Evolutionary conservation across 2,888 invertebrate species (phyloP), one percentile per base, ranked within the genome.

Genomic region (Neoaliturus tenellus): DNA sequence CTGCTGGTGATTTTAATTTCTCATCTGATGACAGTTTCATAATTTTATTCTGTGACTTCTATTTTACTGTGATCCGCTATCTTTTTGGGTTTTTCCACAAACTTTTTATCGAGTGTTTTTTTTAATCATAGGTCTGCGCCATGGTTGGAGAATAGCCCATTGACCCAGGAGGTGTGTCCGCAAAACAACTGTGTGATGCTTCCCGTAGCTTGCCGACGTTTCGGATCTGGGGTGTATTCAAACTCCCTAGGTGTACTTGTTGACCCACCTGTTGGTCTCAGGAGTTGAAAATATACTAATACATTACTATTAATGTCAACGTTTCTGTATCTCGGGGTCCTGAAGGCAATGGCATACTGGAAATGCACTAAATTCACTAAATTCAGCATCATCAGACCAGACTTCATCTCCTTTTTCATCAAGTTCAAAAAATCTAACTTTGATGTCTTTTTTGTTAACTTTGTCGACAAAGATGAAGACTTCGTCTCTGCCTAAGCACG

Each of bases 361-460:
- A 8, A 62, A 17, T 62, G 62, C 1, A 62, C 62, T 8, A 3
- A 28, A 28, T 62, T 62, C 62, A 2, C 31, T 17, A 0, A 62
- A 31, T 31, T 62, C 62, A 14, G 62, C 62, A 62, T 62, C 8
- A 2, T 6, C 62, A 62, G 28, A 31, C 62, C 62, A 62, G 14
- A 62, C 14, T 28, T 62, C 62, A 14, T 28, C 28, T 28, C 31
- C 31, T 14, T 28, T 1, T 0, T 62, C 28, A 31, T 62, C 17
- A 2, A 62, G 6, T 62, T 62, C 62, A 62, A 28, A 62, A n/a
- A 62, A 62, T 28, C 62, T 25, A 1, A 62, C 28, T 28, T 62
- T 62, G 14, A 62, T 62, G 31, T 62, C 62, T 62, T 62, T 62
- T 62, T 62, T 62, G 62, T 62, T 62, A 14, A 62, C 62, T 31